Evolutionary conservation across 2,797 vertebrate species (phyloP).

Genomic region (Ciconia nigra): DNA sequence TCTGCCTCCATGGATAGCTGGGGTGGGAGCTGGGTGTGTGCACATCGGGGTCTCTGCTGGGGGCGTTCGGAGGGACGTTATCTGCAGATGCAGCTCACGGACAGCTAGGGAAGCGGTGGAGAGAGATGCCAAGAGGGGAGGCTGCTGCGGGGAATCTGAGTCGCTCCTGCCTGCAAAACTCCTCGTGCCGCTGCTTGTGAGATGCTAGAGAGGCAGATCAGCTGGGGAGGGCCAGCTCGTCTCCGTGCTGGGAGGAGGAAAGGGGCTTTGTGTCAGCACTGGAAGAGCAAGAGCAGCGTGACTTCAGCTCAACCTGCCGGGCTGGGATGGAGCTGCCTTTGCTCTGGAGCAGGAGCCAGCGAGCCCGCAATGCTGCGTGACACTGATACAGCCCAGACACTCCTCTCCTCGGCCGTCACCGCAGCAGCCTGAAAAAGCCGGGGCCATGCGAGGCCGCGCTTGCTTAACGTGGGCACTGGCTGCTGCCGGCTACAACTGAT

Average conservation of each 20-base stretch:
- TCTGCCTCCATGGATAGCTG: not conserved
- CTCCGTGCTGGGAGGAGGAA: not conserved
- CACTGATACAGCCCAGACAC: not conserved
- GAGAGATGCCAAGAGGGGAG: not conserved
- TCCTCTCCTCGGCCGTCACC: not conserved
- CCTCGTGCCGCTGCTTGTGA: rapidly evolving
- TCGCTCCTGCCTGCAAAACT: not conserved
- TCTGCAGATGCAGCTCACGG: not conserved
- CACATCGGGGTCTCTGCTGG: not conserved
- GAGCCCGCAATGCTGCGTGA: not conserved
- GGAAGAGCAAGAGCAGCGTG: not conserved
- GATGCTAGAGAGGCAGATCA: not conserved
- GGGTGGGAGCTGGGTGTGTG: not conserved
- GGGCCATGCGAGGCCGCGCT: not conserved
- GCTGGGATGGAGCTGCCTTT: not conserved
- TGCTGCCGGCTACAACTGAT: not conserved
- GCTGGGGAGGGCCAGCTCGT: not conserved
- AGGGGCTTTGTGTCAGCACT: not conserved
- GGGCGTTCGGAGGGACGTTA: rapidly evolving
- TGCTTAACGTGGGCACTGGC: not conserved
- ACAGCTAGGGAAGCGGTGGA: not conserved
- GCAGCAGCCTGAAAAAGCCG: not conserved
- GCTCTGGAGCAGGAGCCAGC: not conserved
- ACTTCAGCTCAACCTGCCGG: not conserved
- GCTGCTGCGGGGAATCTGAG: not conserved